Percentiles rank a stretch among this genome's conserved stretches.
Evolutionary conservation across 2,797 vertebrate species (phyloP).

Genomic region (Enteromius afrohamiltoni): DNA sequence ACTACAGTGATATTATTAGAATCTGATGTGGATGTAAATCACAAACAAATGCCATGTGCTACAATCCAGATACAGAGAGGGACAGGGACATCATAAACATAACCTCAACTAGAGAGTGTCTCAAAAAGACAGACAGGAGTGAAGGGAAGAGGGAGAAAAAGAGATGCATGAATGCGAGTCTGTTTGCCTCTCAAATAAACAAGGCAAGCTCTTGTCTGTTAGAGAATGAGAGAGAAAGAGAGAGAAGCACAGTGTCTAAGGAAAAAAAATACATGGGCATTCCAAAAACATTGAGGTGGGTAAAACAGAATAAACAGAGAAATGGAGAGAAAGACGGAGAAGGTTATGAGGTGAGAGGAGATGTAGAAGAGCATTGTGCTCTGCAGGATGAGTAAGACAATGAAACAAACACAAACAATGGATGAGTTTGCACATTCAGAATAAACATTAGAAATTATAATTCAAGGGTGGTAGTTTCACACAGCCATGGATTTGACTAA

Average conservation of each 20-base stretch:
- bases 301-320: constrained; percentile 30
- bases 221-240: constrained; percentile 7
- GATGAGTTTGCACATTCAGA: constrained; percentile 39
- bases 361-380: constrained; percentile 30
- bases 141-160: constrained; percentile 48
- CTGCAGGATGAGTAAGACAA: not conserved
- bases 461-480: not conserved
- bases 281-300: constrained; percentile 35
- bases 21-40: not conserved
- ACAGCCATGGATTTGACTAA: not conserved
- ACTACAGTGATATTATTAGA: not conserved
- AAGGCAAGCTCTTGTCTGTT: constrained; percentile 72
- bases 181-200: constrained; percentile 75
- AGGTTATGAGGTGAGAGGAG: constrained; percentile 57
- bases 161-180: constrained; percentile 63
- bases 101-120: constrained; percentile 3
- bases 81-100: constrained; percentile 3
- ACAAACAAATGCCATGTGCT: not conserved
- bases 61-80: not conserved
- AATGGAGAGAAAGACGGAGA: constrained; percentile 24
- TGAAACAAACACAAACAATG: constrained; percentile 42
- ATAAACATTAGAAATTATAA: constrained; percentile 60
- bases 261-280: constrained; percentile 45
- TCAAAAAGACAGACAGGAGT: constrained; percentile 27
- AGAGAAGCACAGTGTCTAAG: constrained; percentile 63